Base-by-base conservation (phyloP, 2,113 vertebrate species). In the Corydoras maculifer region DNA sequence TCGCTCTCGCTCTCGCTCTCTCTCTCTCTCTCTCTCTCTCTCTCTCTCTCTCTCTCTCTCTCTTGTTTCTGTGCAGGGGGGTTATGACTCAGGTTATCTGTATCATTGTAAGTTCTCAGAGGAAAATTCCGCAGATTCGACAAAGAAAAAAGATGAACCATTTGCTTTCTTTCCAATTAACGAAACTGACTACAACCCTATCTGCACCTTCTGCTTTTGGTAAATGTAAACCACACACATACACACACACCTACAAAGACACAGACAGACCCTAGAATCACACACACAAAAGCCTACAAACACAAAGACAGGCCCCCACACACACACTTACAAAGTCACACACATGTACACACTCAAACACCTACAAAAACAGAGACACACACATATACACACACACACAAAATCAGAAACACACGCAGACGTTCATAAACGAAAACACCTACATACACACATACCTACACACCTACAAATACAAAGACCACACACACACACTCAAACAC, bases 101-200 rank as follows among this genome's bases (percentile, higher is more conserved):
- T 98, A 96, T 77, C 96, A 96, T 30, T 99, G 96, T 65, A 78
- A 84, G 59, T 98, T 99, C 80, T 88, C 91, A 25, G 69, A 86
- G 77, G 1, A 84, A n/a, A 84, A 84, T 80, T 78, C 80, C 0
- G 67, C 74, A 15, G 79, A 91, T 48, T 81, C 83, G 0, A 43
- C 59, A 2, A 67, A 77, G 67, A 84, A 77, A 32, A 79, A 83
- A 78, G 91, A 99, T 61, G 91, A 95, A 70, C 93, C 96, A 1
- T 94, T 94, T 79, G 85, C 86, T 79, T 90, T 87, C 70, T 81
- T 91, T 69, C 77, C 82, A 48, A 7, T 97, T 53, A 73, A 87
- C 13, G 63, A 82, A 12, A 66, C 90, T 0, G 88, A 93, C 0
- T 15, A 86, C 5, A 94, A 93, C 79, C 88, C 96, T 9, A 88